phyloP scores from a whole-genome alignment of 2,113 vertebrate species.

The Eurystomus gularis region DNA sequence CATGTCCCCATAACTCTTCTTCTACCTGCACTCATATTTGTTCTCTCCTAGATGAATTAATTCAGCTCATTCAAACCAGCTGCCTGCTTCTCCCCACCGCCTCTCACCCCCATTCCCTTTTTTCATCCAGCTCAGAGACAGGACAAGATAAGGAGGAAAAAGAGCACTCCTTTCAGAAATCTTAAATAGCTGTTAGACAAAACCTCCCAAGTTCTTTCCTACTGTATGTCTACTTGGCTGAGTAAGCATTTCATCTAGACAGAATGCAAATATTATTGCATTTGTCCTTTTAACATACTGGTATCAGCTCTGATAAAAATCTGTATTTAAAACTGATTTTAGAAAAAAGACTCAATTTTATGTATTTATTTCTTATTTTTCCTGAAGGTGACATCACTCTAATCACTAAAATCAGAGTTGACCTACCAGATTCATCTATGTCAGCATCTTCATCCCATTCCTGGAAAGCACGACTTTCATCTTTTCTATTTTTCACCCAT shows the following conservation, averaged over 20 bases:
- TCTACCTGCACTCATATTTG: neutral
- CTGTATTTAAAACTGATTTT: neutral
- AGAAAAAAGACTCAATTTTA: neutral
- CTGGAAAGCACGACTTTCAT: constrained; percentile 90
- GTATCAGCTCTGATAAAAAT: neutral
- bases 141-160: neutral
- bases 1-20: neutral
- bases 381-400: too few species aligned
- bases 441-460: constrained; percentile 98
- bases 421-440: constrained; percentile 92
- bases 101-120: too few species aligned
- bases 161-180: neutral
- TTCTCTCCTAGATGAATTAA: neutral
- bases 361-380: too few species aligned
- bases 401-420: neutral
- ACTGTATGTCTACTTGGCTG: neutral
- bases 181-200: neutral
- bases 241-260: neutral
- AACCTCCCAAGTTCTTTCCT: neutral
- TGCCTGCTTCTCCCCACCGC: neutral
- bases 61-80: neutral
- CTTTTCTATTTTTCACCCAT: constrained; percentile 87
- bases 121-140: neutral
- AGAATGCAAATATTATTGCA: neutral
- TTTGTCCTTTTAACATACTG: neutral